Conservation (phyloP, 2,113 vertebrate genomes). For the Phalacrocorax carbo region DNA sequence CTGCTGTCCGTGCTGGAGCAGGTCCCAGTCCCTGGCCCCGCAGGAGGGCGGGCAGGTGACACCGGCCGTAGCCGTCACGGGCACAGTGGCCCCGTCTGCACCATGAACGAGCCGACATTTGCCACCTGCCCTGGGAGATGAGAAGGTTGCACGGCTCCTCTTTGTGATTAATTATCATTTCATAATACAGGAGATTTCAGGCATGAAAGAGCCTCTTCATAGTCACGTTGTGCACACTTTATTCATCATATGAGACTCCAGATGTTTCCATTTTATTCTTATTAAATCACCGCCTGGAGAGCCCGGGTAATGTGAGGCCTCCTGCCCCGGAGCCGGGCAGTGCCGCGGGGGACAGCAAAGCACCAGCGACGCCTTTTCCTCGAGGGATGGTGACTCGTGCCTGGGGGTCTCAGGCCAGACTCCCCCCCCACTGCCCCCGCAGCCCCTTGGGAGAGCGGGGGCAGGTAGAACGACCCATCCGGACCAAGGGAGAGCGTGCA, state of each 20-base stretch:
- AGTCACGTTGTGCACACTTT: conserved; percentile 9
- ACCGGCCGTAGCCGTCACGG: fast-evolving
- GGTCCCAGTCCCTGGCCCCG: not conserved
- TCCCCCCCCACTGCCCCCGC: fast-evolving
- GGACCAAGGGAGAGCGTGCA: not conserved
- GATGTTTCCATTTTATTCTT: conserved; percentile 42
- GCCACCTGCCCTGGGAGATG: not conserved
- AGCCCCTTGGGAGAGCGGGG: not conserved
- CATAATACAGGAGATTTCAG: conserved; percentile 13
- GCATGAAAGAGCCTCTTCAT: conserved; percentile 40
- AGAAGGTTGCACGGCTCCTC: not conserved
- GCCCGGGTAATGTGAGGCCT: not conserved
- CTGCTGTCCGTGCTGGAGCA: fast-evolving
- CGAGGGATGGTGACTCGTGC: fast-evolving
- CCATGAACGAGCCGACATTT: not conserved
- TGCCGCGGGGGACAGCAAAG: fast-evolving
- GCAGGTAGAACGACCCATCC: fast-evolving
- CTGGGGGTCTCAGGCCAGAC: not conserved
- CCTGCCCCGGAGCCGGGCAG: not conserved
- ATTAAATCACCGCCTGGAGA: conserved; percentile 37
- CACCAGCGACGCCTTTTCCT: not conserved
- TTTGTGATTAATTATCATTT: not conserved
- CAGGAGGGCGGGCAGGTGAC: not conserved
- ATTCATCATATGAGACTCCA: conserved; percentile 36
- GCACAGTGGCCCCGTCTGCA: fast-evolving